These are phyloP conservation scores for Perizoma flavofasciatum DNA, from an alignment of 2,888 invertebrate genomes.

Conservation along the genomic window DNA sequence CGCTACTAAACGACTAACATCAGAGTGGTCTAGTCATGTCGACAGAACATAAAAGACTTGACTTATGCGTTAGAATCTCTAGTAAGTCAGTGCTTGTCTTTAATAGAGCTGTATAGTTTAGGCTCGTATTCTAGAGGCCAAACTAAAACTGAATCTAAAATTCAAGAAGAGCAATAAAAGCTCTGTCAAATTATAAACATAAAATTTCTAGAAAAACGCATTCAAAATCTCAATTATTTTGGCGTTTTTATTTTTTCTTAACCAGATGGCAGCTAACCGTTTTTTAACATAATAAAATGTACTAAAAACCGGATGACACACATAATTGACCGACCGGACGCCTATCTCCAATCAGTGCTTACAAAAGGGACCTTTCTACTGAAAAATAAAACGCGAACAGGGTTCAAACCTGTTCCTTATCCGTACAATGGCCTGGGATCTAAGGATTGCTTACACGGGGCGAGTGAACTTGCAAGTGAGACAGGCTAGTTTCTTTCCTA, in stretches of 20 bases:
- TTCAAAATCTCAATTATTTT: background rate
- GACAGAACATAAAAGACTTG: too few relatives aligned
- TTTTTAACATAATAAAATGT: slow-evolving; percentile 12
- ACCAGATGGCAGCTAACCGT: slow-evolving; percentile 6
- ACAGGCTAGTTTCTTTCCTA: background rate
- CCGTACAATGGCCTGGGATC: slow-evolving; percentile 32
- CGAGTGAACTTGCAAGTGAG: slow-evolving; percentile 6
- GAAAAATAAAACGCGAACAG: slow-evolving; percentile 31
- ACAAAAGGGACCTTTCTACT: slow-evolving; percentile 31
- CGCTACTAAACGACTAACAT: too few relatives aligned
- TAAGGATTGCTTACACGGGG: slow-evolving; percentile 16
- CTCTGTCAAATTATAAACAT: too few relatives aligned
- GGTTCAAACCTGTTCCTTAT: slow-evolving; percentile 30
- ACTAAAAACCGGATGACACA: slow-evolving; percentile 32
- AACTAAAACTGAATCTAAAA: too few relatives aligned
- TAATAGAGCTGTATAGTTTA: too few relatives aligned
- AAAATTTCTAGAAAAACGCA: too few relatives aligned
- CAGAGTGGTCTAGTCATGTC: too few relatives aligned
- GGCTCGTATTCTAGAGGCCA: too few relatives aligned
- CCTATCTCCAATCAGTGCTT: slow-evolving; percentile 31
- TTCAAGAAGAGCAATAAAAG: too few relatives aligned
- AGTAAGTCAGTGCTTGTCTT: too few relatives aligned
- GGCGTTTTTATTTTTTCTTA: background rate
- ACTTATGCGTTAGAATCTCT: too few relatives aligned
- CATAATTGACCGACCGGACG: slow-evolving; percentile 26